Evolutionary conservation across 1,140 invertebrate genomes (phyloP), one percentile per base, ranked within the genome.

Genomic region (Zaprionus ghesquierei): DNA sequence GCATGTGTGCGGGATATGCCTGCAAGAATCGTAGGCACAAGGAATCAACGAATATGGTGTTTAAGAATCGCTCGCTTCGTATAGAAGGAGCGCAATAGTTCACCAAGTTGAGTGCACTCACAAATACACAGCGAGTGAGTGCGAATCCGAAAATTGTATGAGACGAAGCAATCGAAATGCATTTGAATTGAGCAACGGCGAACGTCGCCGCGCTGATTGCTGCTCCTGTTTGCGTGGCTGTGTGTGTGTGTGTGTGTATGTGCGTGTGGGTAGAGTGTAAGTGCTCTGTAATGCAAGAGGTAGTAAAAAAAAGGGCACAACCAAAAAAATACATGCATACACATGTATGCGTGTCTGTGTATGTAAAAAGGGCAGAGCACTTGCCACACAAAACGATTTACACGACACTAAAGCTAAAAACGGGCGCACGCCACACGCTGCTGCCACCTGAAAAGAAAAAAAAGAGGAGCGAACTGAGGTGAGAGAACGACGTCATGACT

Each of bases 141-240:
- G 49, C 60, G 49, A 63, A 63, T 60, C 20, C 41, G 55, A 58
- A 38, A 38, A 58, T 59, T 59, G 56, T 59, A 29, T 59, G 66
- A 72, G 79, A 80, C 77, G 78, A 69, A 89, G 84, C 79, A 89
- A 89, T 89, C 77, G 84, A 89, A 87, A 79, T 89, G 77, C 85
- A 89, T 89, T 89, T 79, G 79, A 84, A 80, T 80, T 69, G 50
- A 64, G 69, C 69, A 63, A 58, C 31, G 22, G 22, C 22, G 12
- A 35, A 35, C 55, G 55, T 41, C 25, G 29, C 38, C n/a, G 35
- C n/a, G 56, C 13, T 73, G 70, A 73, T 73, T 73, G 70, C 58
- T 55, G 23, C 23, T 54, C 22, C 10, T 50, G 29, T 10, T 22
- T 29, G 12, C 25, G 29, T 64, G 12, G 23, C 20, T 18, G 13